Base-by-base conservation (phyloP, 2,888 invertebrate genomes). In the Rhabditoides inermis region DNA sequence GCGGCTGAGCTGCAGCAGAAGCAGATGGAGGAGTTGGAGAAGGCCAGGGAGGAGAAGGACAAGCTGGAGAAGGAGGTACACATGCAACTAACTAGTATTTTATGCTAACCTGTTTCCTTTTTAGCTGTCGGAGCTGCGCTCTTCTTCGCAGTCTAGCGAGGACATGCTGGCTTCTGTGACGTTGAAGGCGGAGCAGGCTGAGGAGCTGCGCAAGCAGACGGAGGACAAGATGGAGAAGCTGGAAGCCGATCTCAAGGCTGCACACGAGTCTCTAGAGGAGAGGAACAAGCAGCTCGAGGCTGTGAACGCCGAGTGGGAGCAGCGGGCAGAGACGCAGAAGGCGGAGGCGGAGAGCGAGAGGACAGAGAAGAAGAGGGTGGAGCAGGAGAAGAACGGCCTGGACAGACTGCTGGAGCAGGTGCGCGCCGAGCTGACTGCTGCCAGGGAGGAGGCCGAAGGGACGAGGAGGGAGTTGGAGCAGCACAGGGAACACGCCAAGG, bases 1-100 rank as follows among this genome's bases (percentile, higher is more conserved):
- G 15, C 15, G 12, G 3, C 2, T 26, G 30, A 20, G 45, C 22
- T 7, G 36, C 23, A 37, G 32, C 18, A 15, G 23, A 49, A 47
- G 22, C 46, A 39, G 7, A 12, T 15, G 2, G 41, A 36, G 18
- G 51, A 42, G 18, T 41, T 44, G n/a, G n/a, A 22, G 42, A 49
- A 25, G 10, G 30, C 30, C 1, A 35, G 7, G 25, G 22, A 41
- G 12, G 20, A 20, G 37, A 10, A 53, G 23, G 39, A 10, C 23
- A 45, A 35, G 26, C 3, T n/a, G 30, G 28, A 7, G 25, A 36
- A 20, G 27, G 26, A 44, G 27, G 28, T 44, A 15, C 10, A n/a
- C n/a, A n/a, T n/a, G n/a, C n/a, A n/a, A n/a, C n/a, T n/a, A n/a
- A n/a, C n/a, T n/a, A n/a, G n/a, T n/a, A n/a, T n/a, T n/a, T n/a